Evolutionary conservation across 2,797 vertebrate species (phyloP), one percentile per base, ranked within the genome.

Genomic region (Bradypodion pumilum): DNA sequence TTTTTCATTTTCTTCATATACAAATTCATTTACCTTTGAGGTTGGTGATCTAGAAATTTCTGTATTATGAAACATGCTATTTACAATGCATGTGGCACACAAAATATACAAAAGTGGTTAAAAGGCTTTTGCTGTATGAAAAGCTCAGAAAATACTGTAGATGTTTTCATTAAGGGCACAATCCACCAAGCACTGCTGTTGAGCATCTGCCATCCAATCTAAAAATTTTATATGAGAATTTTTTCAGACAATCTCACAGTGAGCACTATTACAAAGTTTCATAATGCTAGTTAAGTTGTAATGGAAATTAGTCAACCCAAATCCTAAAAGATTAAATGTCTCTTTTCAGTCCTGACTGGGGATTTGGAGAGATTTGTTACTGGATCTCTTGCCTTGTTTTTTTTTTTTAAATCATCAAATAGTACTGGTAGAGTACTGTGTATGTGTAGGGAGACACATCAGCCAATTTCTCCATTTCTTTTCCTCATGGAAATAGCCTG

Each of bases 1-100:
- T 87, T 92, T 85, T 69, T n/a, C 75, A 3, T 76, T 81, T 87
- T 95, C 93, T 91, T 90, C 91, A 94, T 88, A 87, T 89, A 95
- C 86, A 95, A 95, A 93, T 93, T 92, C 80, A 92, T 84, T 72
- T 91, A 89, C 40, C 87, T 93, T 89, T 92, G 42, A 76, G 85
- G 70, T 87, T 88, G 89, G 84, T 86, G 89, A 94, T 82, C 90
- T 91, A 92, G 87, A 95, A 94, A 92, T 85, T 87, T 77, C 88
- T 91, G 86, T 75, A 88, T 94, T 92, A 94, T 88, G 91, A 91
- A 92, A 90, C 86, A 94, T 90, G 86, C 88, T 95, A 96, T 95
- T 94, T 96, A 96, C 93, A 95, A 70, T 86, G 87, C 70, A 25
- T 42, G 80, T 87, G 85, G 91, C 77, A 91, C 91, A 90, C 86